Base-by-base conservation (phyloP, 2,797 vertebrate species). In the Parambassis ranga region DNA sequence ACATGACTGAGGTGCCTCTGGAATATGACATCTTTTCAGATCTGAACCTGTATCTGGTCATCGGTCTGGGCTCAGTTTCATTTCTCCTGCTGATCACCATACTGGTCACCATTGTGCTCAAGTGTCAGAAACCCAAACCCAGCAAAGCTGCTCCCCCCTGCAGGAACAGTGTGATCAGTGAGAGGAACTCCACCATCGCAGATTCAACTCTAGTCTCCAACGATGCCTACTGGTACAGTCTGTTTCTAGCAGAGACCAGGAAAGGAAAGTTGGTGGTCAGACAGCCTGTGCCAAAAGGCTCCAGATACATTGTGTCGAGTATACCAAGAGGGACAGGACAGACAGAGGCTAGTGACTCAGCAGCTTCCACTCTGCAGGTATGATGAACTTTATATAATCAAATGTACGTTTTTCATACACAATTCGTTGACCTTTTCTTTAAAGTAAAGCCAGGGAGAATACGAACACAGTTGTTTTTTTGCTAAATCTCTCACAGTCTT, bases 271-370 rank as follows among this genome's bases (percentile, higher is more conserved):
- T 86, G 65, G 78, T 86, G 23, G 71, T 83, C 5, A 80, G 84
- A 76, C 84, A 83, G 70, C 76, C 78, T 53, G 57, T 71, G 41
- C 82, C 87, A 49, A 89, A 87, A 60, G 81, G 85, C 13, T 58
- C 78, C 52, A 82, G 86, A 28, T 90, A 86, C 70, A 77, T 86
- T 6, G 86, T 87, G 57, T 90, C 82, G 60, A 87, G 85, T 60
- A 10, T 87, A 51, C 82, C 77, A 22, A 79, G 82, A 35, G 78
- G 82, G 38, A 84, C 74, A 31, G 84, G 75, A 15, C 6, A 78
- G 39, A 69, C 71, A 4, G 78, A 85, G 16, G 81, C 82, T 15
- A 86, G 79, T 10, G 77, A 63, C 4, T 31, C 30, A 31, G 30
- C 30, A 31, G 30, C 11, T 31, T 31, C 11, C 1, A 31, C 30